phyloP scores from a whole-genome alignment of 2,797 vertebrate species.

The Chaetodon trifasciatus region DNA sequence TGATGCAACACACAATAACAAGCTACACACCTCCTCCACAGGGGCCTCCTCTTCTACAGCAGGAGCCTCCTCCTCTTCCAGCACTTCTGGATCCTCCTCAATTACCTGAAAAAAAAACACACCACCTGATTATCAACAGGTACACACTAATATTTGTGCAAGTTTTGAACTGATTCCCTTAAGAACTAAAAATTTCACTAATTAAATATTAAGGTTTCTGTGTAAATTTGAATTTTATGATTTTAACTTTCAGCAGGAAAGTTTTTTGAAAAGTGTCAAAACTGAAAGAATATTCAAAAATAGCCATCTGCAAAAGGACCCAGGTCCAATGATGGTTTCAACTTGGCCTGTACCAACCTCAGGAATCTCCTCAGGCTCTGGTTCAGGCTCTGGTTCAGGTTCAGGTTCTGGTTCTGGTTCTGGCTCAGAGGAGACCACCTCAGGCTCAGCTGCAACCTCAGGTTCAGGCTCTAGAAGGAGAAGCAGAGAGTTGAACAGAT shows the following conservation, averaged over 20 bases:
- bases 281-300: neutral
- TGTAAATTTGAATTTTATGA: neutral
- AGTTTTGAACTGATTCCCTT: neutral
- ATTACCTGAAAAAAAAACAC: conserved; percentile 55
- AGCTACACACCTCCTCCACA: conserved; percentile 41
- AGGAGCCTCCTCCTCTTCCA: conserved; percentile 72
- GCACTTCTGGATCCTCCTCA: conserved; percentile 79
- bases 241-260: neutral
- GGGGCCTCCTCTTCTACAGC: conserved; percentile 46
- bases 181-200: neutral
- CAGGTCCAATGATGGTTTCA: neutral
- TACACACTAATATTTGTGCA: neutral
- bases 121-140: neutral
- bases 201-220: too few relatives aligned
- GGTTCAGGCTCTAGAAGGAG: conserved; percentile 55
- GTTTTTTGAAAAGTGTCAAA: neutral
- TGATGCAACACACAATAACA: neutral
- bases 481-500: conserved; percentile 13
- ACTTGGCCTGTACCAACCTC: conserved; percentile 44
- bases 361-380: conserved; percentile 32
- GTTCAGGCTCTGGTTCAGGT: conserved; percentile 38
- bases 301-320: too few relatives aligned
- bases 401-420: conserved; percentile 36
- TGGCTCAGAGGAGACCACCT: conserved; percentile 25
- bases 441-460: conserved; percentile 51